Evolutionary conservation across 1,140 invertebrate species (phyloP).

Genomic region (Papilio helenus): DNA sequence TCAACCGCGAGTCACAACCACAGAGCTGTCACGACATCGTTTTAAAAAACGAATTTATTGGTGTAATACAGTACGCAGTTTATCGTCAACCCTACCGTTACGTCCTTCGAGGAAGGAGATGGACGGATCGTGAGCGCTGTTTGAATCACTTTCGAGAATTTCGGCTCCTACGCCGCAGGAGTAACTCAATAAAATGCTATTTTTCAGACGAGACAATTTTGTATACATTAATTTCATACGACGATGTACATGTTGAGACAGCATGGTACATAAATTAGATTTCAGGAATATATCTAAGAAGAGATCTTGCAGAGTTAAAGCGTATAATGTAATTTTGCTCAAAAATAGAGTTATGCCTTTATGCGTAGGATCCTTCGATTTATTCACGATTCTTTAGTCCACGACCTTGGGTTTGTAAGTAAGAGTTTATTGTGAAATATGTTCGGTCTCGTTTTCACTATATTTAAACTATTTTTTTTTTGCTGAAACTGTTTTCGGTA

Average conservation of each 20-base stretch:
- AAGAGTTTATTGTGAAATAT: neutral
- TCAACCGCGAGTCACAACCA: neutral
- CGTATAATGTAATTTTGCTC: neutral
- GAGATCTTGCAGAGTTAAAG: neutral
- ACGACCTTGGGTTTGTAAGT: constrained; percentile 1
- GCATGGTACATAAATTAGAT: too few relatives aligned
- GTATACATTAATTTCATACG: neutral
- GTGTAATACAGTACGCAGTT: neutral
- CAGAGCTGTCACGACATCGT: neutral
- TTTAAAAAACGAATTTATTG: constrained; percentile 5
- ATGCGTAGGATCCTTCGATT: neutral
- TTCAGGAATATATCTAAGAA: neutral
- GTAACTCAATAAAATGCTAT: neutral
- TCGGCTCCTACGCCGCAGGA: neutral
- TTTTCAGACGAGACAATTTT: neutral
- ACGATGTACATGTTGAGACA: too few relatives aligned
- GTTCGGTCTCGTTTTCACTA: neutral
- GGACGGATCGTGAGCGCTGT: neutral
- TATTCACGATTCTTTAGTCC: constrained; percentile 3
- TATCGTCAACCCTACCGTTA: constrained; percentile 4
- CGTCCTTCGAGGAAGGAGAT: constrained; percentile 16
- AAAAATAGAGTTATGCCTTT: neutral
- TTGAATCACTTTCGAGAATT: constrained; percentile 11
- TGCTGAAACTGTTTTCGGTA: too few relatives aligned
- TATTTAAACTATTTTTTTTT: too few relatives aligned